Evolutionary conservation across 1,140 invertebrate genomes (phyloP).

Genomic region (Ruditapes philippinarum): DNA sequence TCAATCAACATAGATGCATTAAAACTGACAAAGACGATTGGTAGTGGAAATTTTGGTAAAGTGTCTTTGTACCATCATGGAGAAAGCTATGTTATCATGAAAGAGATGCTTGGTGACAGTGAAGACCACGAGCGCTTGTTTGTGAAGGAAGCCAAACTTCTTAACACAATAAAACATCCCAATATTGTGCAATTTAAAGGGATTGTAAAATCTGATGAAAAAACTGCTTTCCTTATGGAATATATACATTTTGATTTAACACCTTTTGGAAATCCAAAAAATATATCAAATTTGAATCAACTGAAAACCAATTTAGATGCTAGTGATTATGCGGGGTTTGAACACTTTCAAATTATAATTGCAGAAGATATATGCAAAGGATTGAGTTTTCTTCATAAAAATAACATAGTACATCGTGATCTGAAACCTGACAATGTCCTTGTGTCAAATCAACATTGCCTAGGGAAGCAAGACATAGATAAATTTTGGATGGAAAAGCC

Average conservation of each 20-base stretch:
- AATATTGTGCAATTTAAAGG: constrained; percentile 10
- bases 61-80: neutral
- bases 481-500: constrained; percentile 7
- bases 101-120: constrained; percentile 19
- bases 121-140: constrained; percentile 1
- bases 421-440: constrained; percentile 33
- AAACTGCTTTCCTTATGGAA: constrained; percentile 22
- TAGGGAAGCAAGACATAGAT: neutral
- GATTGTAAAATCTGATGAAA: neutral
- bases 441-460: constrained; percentile 25
- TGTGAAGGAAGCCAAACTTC: constrained; percentile 4
- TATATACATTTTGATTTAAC: constrained; percentile 12
- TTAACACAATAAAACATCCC: constrained; percentile 9
- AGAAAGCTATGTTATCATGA: neutral
- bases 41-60: constrained; percentile 9
- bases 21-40: neutral
- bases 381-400: constrained; percentile 3
- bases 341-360: neutral
- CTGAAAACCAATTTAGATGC: neutral
- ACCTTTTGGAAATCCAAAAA: neutral
- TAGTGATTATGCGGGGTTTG: constrained; percentile 1
- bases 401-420: constrained; percentile 20
- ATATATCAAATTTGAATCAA: constrained; percentile 8
- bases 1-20: neutral
- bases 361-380: neutral